Conservation (phyloP, 2,113 vertebrate species). For the Mus musculus region GRCm39 chr8:12447501-12448000, state of each 20-base stretch:
- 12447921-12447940: conserved; percentile 74
- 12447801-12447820: conserved; percentile 65
- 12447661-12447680: conserved; percentile 75
- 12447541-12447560: not conserved
- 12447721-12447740: conserved; percentile 80
- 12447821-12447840: conserved; percentile 77
- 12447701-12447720: conserved; percentile 79
- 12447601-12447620: not conserved
- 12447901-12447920: conserved; percentile 68
- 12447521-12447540: conserved; percentile 95
- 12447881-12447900: conserved; percentile 67
- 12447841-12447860: conserved; percentile 75
- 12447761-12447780: conserved; percentile 90
- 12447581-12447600: not conserved
- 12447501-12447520: conserved; percentile 98
- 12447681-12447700: conserved; percentile 87
- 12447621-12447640: conserved; percentile 92
- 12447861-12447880: conserved; percentile 86
- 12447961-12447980: conserved; percentile 79
- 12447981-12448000: conserved; percentile 78
- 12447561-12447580: not conserved
- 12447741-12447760: conserved; percentile 85
- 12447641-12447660: conserved; percentile 89
- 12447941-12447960: conserved; percentile 72
- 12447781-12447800: conserved; percentile 90